A percentile compares a stretch with the other conserved stretches of the same genome.
Conservation (phyloP, 2,113 vertebrate genomes). For the Micromys minutus region DNA sequence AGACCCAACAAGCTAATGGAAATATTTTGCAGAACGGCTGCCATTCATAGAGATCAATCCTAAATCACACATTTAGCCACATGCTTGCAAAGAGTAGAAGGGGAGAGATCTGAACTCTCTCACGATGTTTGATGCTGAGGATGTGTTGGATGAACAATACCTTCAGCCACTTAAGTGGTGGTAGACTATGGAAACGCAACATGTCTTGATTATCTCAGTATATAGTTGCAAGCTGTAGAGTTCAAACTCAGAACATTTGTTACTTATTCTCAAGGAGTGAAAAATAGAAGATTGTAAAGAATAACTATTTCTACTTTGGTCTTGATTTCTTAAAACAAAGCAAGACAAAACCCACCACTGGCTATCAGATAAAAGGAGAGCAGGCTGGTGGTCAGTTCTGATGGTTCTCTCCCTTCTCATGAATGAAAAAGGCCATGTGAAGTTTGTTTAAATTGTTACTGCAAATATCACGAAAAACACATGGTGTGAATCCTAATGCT, state of each 20-base stretch:
- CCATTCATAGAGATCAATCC: conserved; percentile 49
- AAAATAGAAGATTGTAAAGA: conserved; percentile 29
- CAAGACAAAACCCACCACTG: background rate
- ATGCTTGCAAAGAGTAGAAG: conserved; percentile 47
- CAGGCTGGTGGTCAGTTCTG: background rate
- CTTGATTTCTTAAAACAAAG: background rate
- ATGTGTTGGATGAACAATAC: background rate
- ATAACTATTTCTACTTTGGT: background rate
- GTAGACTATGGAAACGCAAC: conserved; percentile 54
- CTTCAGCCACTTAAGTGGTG: conserved; percentile 37
- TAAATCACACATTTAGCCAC: too few species aligned
- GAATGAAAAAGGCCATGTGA: conserved; percentile 48
- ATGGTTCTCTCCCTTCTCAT: conserved; percentile 30
- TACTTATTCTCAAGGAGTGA: background rate
- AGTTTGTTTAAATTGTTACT: conserved; percentile 57
- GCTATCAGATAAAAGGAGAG: conserved; percentile 12
- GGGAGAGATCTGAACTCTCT: conserved; percentile 7
- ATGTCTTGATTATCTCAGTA: background rate
- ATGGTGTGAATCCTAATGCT: background rate
- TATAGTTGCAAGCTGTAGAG: background rate
- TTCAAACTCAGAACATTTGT: background rate
- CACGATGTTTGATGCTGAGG: conserved; percentile 32
- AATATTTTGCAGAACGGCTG: background rate
- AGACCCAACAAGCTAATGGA: conserved; percentile 18
- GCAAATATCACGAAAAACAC: conserved; percentile 35